Conservation (phyloP, 2,113 vertebrate genomes). For the Semnornis frantzii region DNA sequence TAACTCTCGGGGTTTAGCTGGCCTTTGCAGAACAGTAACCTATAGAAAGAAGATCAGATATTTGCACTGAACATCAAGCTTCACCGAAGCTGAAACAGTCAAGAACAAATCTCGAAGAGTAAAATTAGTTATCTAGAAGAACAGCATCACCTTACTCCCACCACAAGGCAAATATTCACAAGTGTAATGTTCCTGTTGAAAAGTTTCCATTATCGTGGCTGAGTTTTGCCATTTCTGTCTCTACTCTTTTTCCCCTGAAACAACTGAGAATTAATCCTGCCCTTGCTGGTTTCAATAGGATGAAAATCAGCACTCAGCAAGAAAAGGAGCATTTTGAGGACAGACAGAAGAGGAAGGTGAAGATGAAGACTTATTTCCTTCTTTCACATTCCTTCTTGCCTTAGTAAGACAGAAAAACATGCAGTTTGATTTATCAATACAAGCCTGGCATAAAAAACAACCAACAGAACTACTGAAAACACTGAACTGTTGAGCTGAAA, state of each 20-base stretch:
- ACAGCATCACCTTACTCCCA: background rate
- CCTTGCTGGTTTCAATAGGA: background rate
- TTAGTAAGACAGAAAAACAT: background rate
- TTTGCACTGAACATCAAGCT: background rate
- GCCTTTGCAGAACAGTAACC: slow-evolving; percentile 85
- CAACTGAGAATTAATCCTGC: background rate
- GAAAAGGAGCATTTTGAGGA: background rate
- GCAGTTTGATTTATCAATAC: background rate
- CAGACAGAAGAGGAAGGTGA: background rate
- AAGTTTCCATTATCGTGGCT: background rate
- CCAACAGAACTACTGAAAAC: background rate
- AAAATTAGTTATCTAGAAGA: background rate
- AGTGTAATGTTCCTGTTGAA: background rate
- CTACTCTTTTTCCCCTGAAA: background rate
- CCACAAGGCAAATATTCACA: background rate
- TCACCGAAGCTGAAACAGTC: background rate
- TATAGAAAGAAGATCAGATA: slow-evolving; percentile 61
- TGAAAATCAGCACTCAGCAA: background rate
- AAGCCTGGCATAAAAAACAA: background rate
- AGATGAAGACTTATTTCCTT: background rate
- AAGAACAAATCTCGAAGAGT: background rate
- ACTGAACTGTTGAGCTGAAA: background rate
- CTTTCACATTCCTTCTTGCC: background rate
- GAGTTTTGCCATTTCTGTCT: background rate
- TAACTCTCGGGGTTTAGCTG: slow-evolving; percentile 46